Percentiles rank a stretch among this genome's conserved stretches.
These are phyloP conservation scores for Cydia splendana DNA, from an alignment of 1,140 invertebrate species.

Conservation along the genomic window DNA sequence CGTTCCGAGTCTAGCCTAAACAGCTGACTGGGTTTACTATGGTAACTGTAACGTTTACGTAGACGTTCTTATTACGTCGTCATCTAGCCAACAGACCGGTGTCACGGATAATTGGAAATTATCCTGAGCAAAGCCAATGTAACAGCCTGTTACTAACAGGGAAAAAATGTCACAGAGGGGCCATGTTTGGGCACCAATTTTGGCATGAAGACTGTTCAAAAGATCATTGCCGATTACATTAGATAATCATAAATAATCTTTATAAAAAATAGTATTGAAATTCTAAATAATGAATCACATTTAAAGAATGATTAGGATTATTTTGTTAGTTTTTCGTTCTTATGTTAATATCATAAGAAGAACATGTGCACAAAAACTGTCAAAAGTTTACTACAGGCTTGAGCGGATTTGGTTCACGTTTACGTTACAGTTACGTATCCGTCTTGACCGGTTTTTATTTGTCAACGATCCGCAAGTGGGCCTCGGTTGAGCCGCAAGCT, in stretches of 20 bases:
- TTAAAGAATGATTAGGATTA: neutral
- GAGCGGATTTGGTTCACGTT: conserved; percentile 12
- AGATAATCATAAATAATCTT: neutral
- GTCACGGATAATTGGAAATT: neutral
- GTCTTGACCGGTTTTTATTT: conserved; percentile 32
- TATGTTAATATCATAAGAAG: too few species aligned
- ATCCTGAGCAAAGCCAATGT: neutral
- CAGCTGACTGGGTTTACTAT: conserved; percentile 6
- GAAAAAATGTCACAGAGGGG: neutral
- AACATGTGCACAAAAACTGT: neutral
- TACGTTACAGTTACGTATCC: conserved; percentile 30
- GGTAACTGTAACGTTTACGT: neutral
- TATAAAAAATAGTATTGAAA: neutral
- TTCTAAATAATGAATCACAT: neutral
- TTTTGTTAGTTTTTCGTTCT: neutral
- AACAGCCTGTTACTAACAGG: neutral
- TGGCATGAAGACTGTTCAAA: neutral
- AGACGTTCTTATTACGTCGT: neutral
- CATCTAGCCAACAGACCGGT: neutral
- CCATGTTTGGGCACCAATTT: neutral
- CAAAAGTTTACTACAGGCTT: neutral
- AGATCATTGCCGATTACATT: neutral
- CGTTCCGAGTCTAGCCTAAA: neutral
- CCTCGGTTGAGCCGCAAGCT: conserved; percentile 32
- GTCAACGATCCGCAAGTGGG: conserved; percentile 35